phyloP scores from a whole-genome alignment of 2,888 invertebrate genomes.

The Oligia fasciuncula region DNA sequence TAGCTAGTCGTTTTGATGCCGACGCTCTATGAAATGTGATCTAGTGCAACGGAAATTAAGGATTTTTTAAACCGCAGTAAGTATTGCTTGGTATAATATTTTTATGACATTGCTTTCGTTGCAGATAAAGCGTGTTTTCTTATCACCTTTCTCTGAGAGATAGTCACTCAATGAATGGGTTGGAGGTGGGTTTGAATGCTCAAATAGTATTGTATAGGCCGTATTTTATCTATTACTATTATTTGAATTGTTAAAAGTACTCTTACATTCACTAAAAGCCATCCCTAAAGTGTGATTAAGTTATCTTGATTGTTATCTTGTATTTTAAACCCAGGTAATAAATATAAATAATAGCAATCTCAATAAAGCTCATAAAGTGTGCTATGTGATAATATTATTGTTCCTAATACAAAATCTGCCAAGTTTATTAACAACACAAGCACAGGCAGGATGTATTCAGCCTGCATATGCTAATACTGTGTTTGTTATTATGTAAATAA shows the following conservation, averaged over 20 bases:
- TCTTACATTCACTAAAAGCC: neutral
- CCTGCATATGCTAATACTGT: conserved; percentile 18
- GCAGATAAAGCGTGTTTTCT: conserved; percentile 30
- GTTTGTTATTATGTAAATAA: conserved; percentile 42
- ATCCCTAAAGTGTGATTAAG: neutral
- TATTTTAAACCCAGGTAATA: neutral
- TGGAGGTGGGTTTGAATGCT: conserved; percentile 1
- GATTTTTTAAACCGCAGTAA: conserved; percentile 76
- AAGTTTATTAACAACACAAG: conserved; percentile 10
- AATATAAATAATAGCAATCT: neutral
- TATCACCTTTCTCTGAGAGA: conserved; percentile 47
- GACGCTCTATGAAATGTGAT: conserved; percentile 83
- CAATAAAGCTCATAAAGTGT: neutral
- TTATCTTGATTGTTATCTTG: conserved; percentile 1
- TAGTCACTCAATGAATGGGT: conserved; percentile 18
- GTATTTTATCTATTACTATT: neutral
- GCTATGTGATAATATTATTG: neutral
- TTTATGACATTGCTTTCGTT: conserved; percentile 25
- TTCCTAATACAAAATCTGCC: neutral
- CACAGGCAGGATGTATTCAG: conserved; percentile 35
- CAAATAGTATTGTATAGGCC: neutral
- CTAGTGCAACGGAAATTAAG: conserved; percentile 74
- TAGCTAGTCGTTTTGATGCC: conserved; percentile 75
- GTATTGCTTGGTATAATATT: conserved; percentile 66
- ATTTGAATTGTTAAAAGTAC: neutral